Percentiles rank a stretch among this genome's conserved stretches.
These are phyloP conservation scores for Agapornis canus DNA, from an alignment of 2,797 vertebrate genomes.

Conservation along the genomic window DNA sequence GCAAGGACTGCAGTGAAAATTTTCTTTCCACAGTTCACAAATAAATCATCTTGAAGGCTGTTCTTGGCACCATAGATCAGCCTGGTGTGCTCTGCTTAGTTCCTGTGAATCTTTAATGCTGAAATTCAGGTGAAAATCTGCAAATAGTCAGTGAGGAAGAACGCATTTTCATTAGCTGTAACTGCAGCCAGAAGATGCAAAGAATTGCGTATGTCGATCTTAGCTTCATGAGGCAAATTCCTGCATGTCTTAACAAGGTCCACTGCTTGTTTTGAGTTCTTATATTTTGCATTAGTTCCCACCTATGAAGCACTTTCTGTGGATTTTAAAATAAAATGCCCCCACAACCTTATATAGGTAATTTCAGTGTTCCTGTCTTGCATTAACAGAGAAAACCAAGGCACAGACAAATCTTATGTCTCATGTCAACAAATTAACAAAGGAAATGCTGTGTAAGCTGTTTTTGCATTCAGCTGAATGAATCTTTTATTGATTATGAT, in stretches of 20 bases:
- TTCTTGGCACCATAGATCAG: background rate
- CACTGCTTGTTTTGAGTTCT: background rate
- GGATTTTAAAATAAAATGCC: background rate
- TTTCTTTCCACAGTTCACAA: background rate
- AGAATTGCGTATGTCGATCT: background rate
- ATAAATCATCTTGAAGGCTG: background rate
- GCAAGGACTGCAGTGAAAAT: background rate
- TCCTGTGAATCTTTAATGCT: background rate
- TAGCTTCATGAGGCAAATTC: background rate
- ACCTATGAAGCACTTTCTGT: background rate
- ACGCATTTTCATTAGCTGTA: background rate
- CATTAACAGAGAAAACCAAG: background rate
- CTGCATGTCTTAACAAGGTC: background rate
- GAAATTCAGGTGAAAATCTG: background rate
- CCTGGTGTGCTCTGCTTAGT: background rate
- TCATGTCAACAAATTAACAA: background rate
- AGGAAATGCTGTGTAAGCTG: background rate
- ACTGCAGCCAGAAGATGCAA: background rate
- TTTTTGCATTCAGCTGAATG: background rate
- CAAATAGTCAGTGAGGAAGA: background rate
- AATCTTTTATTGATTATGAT: slow-evolving; percentile 4
- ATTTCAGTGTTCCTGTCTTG: background rate
- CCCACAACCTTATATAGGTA: background rate
- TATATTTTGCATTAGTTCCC: background rate
- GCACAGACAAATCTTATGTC: background rate